phyloP scores from a whole-genome alignment of 2,888 invertebrate species.

The Plebejus anna region DNA sequence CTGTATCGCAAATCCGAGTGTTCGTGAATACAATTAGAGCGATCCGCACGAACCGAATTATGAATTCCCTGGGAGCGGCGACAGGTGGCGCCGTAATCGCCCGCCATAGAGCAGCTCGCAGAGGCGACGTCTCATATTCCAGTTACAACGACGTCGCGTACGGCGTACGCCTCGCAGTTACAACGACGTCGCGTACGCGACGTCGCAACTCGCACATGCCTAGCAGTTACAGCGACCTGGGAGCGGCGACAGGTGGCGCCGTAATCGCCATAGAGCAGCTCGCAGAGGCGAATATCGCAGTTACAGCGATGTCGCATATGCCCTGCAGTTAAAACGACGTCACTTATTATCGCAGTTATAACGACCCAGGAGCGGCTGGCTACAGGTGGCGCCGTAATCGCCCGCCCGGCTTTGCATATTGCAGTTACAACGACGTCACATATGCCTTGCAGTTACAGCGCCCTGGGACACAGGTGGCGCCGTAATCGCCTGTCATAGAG shows the following conservation, averaged over 20 bases:
- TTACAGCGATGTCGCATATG: constrained; percentile 41
- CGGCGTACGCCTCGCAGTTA: too few species aligned
- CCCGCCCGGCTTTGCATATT: background rate
- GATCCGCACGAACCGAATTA: constrained; percentile 70
- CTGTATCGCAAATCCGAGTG: constrained; percentile 58
- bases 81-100: constrained; percentile 73
- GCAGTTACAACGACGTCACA: constrained; percentile 48
- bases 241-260: constrained; percentile 71
- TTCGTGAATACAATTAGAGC: constrained; percentile 71
- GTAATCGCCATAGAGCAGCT: constrained; percentile 60
- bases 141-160: constrained; percentile 44
- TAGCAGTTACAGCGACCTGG: constrained; percentile 43
- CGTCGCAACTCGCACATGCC: too few species aligned
- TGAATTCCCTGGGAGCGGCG: constrained; percentile 74
- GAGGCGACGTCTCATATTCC: constrained; percentile 34
- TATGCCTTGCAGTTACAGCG: too few species aligned
- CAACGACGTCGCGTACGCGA: too few species aligned
- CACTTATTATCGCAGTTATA: too few species aligned
- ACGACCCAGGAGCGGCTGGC: too few species aligned
- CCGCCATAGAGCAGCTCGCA: constrained; percentile 43
- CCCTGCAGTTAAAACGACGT: too few species aligned
- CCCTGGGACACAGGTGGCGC: too few species aligned
- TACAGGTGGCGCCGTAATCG: too few species aligned
- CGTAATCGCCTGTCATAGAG: too few species aligned
- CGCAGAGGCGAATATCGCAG: constrained; percentile 42